Evolutionary conservation across 2,113 vertebrate genomes (phyloP).

Genomic region (Nibea albiflora): DNA sequence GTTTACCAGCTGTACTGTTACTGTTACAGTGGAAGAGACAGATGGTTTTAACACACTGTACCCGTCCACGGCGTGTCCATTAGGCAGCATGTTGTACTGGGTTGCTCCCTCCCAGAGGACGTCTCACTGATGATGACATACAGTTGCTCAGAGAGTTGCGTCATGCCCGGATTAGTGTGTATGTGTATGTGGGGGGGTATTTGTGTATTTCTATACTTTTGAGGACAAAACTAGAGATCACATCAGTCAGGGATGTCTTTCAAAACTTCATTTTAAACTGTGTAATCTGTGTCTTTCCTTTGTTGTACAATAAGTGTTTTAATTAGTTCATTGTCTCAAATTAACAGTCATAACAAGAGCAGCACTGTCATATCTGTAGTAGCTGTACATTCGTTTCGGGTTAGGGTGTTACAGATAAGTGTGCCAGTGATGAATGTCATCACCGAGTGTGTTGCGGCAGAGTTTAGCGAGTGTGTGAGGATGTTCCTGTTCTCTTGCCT

Average conservation of each 20-base stretch:
- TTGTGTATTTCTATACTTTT: background rate
- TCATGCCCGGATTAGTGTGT: slow-evolving; percentile 61
- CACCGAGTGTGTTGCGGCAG: background rate
- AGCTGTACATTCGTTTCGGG: background rate
- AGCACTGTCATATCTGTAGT: background rate
- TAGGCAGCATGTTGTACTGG: slow-evolving; percentile 1
- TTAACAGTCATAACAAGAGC: background rate
- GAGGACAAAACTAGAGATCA: background rate
- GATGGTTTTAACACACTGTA: background rate
- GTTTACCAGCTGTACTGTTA: slow-evolving; percentile 11
- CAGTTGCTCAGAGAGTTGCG: slow-evolving; percentile 54
- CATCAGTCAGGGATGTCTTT: background rate
- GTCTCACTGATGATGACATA: slow-evolving; percentile 57
- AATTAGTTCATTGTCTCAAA: background rate
- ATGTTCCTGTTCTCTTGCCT: slow-evolving; percentile 34
- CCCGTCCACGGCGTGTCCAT: slow-evolving; percentile 5
- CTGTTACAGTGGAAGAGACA: slow-evolving; percentile 10
- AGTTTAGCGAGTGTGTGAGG: slow-evolving; percentile 17
- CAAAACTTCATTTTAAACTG: background rate
- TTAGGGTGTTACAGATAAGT: background rate
- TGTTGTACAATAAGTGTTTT: background rate
- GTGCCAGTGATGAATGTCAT: background rate
- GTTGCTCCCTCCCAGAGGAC: slow-evolving; percentile 32
- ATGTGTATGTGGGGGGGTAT: slow-evolving; percentile 5
- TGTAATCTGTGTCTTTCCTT: background rate